These are phyloP conservation scores for Odontothrips loti DNA, from an alignment of 2,888 invertebrate species.

Conservation along the genomic window DNA sequence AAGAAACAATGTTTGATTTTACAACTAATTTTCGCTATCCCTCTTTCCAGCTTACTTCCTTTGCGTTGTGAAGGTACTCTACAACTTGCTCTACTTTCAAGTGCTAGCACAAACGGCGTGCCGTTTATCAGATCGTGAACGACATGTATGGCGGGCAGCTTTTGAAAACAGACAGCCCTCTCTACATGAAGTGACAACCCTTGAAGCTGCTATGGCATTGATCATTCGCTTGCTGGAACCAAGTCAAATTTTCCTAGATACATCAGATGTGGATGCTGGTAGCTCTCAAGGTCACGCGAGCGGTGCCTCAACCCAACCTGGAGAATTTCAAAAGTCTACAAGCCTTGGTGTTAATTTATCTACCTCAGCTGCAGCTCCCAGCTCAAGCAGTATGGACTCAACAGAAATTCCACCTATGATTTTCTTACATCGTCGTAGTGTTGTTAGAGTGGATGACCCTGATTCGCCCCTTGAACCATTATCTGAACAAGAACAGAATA, in stretches of 20 bases:
- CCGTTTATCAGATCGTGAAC: slow-evolving; percentile 60
- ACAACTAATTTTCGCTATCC: not conserved
- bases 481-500: slow-evolving; percentile 31
- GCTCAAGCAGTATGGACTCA: slow-evolving; percentile 34
- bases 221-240: slow-evolving; percentile 52
- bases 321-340: slow-evolving; percentile 31
- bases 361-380: slow-evolving; percentile 27
- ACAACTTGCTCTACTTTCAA: slow-evolving; percentile 86
- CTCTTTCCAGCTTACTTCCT: slow-evolving; percentile 74
- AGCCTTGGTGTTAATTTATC: not conserved
- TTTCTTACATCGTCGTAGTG: not conserved
- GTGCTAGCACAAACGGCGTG: slow-evolving; percentile 75
- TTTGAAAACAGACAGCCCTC: slow-evolving; percentile 2
- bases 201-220: slow-evolving; percentile 47
- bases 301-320: slow-evolving; percentile 39
- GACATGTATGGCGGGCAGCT: slow-evolving; percentile 46
- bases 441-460: not conserved
- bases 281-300: not conserved
- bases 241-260: slow-evolving; percentile 60
- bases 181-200: slow-evolving; percentile 42
- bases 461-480: not conserved
- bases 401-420: slow-evolving; percentile 5
- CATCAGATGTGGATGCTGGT: slow-evolving; percentile 39
- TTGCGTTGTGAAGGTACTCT: slow-evolving; percentile 79
- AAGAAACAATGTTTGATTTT: not conserved